Percentiles rank a stretch among this genome's conserved stretches.
phyloP scores from a whole-genome alignment of 2,888 invertebrate genomes.

The Macroteleia sp. region DNA sequence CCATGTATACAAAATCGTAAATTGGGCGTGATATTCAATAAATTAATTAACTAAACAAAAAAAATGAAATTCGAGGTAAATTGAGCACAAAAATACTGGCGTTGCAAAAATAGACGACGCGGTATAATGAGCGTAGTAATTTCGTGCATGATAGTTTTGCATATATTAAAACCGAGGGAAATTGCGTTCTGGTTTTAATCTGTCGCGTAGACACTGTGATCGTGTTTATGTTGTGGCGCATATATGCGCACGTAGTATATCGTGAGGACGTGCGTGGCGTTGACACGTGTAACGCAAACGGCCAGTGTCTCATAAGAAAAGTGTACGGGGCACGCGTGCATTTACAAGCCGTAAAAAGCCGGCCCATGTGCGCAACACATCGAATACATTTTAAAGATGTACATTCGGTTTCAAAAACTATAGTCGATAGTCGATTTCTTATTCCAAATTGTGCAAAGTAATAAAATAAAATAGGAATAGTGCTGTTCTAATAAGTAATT shows the following conservation, averaged over 20 bases:
- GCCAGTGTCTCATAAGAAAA: slow-evolving; percentile 48
- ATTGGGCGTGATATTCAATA: too few species aligned
- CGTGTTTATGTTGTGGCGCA: slow-evolving; percentile 39
- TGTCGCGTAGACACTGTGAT: slow-evolving; percentile 24
- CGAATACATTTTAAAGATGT: slow-evolving; percentile 2
- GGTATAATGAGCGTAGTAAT: not conserved
- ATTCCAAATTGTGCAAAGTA: too few species aligned
- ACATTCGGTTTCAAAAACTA: slow-evolving; percentile 17
- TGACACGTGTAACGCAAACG: slow-evolving; percentile 73
- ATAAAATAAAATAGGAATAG: too few species aligned
- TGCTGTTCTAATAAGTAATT: too few species aligned
- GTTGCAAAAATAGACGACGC: not conserved
- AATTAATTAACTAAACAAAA: too few species aligned
- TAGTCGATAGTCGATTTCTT: too few species aligned
- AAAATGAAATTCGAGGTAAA: not conserved
- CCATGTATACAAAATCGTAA: too few species aligned
- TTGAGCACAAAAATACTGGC: not conserved
- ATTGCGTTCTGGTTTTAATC: slow-evolving; percentile 47
- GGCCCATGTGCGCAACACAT: slow-evolving; percentile 32
- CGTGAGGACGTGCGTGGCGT: slow-evolving; percentile 72
- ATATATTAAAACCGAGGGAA: not conserved
- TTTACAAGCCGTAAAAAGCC: slow-evolving; percentile 53
- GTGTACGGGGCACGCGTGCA: slow-evolving; percentile 59
- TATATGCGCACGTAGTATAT: slow-evolving; percentile 53
- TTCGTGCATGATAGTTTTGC: not conserved